A percentile compares a stretch with the other conserved stretches of the same genome.
Evolutionary conservation across 2,113 vertebrate species (phyloP).

Genomic region (Hippocampus mohnikei): DNA sequence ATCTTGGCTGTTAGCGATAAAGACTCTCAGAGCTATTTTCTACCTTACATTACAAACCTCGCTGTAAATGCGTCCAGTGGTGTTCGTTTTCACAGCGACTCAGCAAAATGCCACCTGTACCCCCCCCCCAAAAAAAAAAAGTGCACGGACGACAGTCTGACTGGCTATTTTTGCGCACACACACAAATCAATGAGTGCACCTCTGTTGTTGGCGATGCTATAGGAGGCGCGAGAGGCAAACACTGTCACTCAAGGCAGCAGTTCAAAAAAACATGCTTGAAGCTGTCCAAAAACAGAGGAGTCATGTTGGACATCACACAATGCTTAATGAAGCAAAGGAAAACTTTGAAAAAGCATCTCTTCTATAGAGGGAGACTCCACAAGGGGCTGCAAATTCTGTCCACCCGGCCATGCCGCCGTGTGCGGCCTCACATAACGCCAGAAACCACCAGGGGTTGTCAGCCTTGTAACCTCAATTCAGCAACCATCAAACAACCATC

Average conservation of each 20-base stretch:
- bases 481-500: too few species aligned
- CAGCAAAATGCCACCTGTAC: background rate
- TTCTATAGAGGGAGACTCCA: too few species aligned
- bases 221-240: background rate
- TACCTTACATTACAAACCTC: background rate
- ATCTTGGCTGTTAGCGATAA: background rate
- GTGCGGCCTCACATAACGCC: background rate
- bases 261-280: background rate
- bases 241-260: background rate
- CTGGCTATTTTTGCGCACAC: conserved; percentile 5
- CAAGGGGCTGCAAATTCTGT: too few species aligned
- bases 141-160: conserved; percentile 6
- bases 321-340: too few species aligned
- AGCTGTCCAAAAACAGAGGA: background rate
- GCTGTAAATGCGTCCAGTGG: conserved; percentile 1
- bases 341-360: too few species aligned
- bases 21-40: background rate
- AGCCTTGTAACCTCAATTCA: too few species aligned
- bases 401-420: background rate
- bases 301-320: background rate
- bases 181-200: conserved; percentile 18
- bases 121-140: background rate
- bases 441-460: background rate
- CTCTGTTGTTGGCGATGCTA: background rate
- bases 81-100: conserved; percentile 11